Evolutionary conservation across 2,113 vertebrate species (phyloP).

Genomic region (Craseonycteris thonglongyai): DNA sequence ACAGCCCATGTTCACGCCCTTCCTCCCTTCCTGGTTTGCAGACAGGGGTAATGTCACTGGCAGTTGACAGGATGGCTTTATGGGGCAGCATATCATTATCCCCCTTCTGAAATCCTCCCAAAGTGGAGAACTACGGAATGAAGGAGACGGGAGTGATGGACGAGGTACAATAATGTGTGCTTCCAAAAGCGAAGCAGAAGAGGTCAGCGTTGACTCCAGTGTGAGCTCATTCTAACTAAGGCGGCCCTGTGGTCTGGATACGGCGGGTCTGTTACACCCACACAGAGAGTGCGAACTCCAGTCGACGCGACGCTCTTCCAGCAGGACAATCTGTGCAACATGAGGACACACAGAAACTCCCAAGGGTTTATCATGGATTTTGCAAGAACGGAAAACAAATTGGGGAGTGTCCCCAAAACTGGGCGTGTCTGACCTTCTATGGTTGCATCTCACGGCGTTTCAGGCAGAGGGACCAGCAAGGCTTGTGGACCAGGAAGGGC

Average conservation of each 20-base stretch:
- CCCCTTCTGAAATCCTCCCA: not conserved
- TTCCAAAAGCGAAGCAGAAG: not conserved
- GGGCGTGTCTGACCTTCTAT: not conserved
- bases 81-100: slow-evolving; percentile 34
- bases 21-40: slow-evolving; percentile 47
- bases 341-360: not conserved
- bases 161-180: not conserved
- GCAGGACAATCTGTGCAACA: not conserved
- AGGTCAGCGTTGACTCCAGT: not conserved
- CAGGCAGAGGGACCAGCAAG: not conserved
- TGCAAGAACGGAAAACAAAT: not conserved
- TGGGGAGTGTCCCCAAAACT: not conserved
- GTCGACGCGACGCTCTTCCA: not conserved
- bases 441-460: too few species aligned
- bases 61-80: not conserved
- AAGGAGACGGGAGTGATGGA: not conserved
- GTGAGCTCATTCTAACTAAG: not conserved
- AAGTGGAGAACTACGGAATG: not conserved
- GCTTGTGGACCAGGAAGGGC: not conserved
- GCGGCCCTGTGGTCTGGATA: not conserved
- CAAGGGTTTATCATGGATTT: not conserved
- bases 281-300: not conserved
- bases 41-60: slow-evolving; percentile 43
- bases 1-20: not conserved
- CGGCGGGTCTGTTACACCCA: not conserved